Conservation (phyloP, 2,888 invertebrate genomes). For the Holacanthella duospinosa region DNA sequence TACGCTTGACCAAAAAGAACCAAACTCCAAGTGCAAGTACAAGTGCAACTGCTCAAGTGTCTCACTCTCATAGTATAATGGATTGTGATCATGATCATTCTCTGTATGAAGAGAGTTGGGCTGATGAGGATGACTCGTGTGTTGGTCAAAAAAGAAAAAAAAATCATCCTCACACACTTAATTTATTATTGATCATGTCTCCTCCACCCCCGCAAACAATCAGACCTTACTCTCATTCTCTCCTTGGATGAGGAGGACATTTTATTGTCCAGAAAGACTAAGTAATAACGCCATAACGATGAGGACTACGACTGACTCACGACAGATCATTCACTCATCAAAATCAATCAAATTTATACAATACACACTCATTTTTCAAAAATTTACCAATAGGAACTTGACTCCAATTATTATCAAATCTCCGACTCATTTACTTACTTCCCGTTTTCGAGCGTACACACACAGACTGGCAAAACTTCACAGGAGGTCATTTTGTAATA, state of each 20-base stretch:
- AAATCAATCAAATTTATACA: not conserved
- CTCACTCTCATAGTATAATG: slow-evolving; percentile 1
- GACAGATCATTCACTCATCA: not conserved
- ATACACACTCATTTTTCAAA: too few species aligned
- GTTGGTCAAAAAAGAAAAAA: too few species aligned
- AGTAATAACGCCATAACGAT: not conserved
- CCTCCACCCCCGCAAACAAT: slow-evolving; percentile 6
- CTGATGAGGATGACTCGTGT: not conserved
- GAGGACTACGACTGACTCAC: not conserved
- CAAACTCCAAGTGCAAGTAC: too few species aligned
- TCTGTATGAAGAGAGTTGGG: not conserved
- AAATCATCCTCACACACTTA: not conserved
- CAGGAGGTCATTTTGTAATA: too few species aligned
- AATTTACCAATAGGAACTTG: too few species aligned
- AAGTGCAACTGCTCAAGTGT: not conserved
- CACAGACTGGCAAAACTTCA: too few species aligned
- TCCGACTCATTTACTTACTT: too few species aligned
- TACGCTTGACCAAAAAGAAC: not conserved
- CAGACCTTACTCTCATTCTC: not conserved
- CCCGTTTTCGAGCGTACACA: too few species aligned
- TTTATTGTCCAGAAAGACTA: not conserved
- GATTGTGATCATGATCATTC: not conserved
- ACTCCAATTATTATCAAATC: too few species aligned
- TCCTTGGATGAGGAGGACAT: not conserved
- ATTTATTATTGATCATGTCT: slow-evolving; percentile 11